These are phyloP conservation scores for Nettapus auritus DNA, from an alignment of 2,113 vertebrate species.

Conservation along the genomic window DNA sequence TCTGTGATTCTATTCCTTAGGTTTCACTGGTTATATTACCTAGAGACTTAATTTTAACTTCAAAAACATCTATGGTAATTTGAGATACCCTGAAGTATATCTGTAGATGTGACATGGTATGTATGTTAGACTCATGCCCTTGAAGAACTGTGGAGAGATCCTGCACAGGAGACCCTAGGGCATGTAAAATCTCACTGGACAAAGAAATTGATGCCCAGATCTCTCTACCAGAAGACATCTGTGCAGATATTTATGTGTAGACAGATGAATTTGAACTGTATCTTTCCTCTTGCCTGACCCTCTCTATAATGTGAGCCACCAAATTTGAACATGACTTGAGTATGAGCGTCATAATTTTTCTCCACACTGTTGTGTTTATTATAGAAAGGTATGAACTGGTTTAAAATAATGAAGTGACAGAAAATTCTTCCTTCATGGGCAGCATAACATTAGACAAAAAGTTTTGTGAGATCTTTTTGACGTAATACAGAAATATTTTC, in stretches of 20 bases:
- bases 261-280: not conserved
- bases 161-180: not conserved
- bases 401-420: not conserved
- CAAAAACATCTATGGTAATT: not conserved
- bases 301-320: not conserved
- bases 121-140: not conserved
- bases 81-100: not conserved
- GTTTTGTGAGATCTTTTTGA: not conserved
- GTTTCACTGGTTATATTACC: not conserved
- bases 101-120: not conserved
- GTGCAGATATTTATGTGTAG: not conserved
- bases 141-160: not conserved
- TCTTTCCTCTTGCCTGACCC: not conserved
- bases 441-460: not conserved
- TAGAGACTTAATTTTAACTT: not conserved
- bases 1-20: no score
- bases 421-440: not conserved
- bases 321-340: not conserved
- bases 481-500: not conserved
- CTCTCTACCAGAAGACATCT: not conserved
- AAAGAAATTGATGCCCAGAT: not conserved
- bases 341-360: not conserved
- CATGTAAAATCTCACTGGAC: not conserved
- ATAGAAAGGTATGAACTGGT: not conserved
- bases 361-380: not conserved